Base-by-base conservation (phyloP, 2,888 invertebrate species). In the Pogonocherus hispidulus region DNA sequence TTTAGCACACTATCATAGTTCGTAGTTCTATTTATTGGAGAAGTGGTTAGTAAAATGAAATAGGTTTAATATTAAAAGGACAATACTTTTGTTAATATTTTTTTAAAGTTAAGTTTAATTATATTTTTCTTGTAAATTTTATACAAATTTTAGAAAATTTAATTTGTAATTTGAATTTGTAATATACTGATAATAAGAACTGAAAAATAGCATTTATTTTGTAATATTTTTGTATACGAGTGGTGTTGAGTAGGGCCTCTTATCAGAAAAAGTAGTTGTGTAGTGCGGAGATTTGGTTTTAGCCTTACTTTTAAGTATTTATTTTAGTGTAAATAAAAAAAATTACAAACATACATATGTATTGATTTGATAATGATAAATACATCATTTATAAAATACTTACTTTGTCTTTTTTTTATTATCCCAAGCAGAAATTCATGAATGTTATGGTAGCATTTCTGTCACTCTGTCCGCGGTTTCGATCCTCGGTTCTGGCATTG, bases 251-350 rank as follows among this genome's bases (percentile, higher is more conserved):
- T 66, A 67, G 67, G 51, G 68, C 67, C 66, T 71, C 63, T 69
- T 67, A 41, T 14, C 66, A 69, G 65, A 63, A 63, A 63, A 32
- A 67, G 57, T 67, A 62, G 32, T 59, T 46, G 46, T 51, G 65
- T 55, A 68, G 55, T 49, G 63, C 65, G 60, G 66, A 51, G 55
- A 56, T 66, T 70, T 62, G 37, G 66, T 27, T 69, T 44, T 52
- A 67, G 62, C 63, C 62, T 37, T 69, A 66, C 44, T 67, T 41
- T n/a, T 63, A 71, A 71, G 63, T 76, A 76, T 76, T 73, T 76
- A 75, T 75, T 76, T 70, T 67, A 67, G 41, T 76, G 75, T 74
- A 74, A 66, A 76, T 75, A 75, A 73, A 66, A 69, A 75, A 73
- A 66, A 69, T 69, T 68, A 68, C 71, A 72, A 66, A 69, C 70